Evolutionary conservation across 2,113 vertebrate genomes (phyloP).

Genomic region (Rhodinocichla rosea): DNA sequence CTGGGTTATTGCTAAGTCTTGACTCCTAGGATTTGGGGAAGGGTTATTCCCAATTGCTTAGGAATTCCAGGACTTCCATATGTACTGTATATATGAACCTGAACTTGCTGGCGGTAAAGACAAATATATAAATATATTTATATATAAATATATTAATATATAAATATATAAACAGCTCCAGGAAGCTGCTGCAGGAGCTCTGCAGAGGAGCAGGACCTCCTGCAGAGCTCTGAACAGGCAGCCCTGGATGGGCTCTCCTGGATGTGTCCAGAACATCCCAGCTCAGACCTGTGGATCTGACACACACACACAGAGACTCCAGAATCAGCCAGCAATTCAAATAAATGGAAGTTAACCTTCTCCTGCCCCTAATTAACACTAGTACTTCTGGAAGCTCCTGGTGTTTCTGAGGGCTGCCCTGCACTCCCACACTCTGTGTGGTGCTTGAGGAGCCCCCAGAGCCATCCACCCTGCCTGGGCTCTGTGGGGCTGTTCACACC

Average conservation of each 20-base stretch:
- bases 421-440: too few relatives aligned
- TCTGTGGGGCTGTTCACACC: too few relatives aligned
- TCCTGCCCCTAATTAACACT: not conserved
- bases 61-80: not conserved
- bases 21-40: not conserved
- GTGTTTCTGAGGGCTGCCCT: not conserved
- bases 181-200: not conserved
- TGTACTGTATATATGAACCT: fast-evolving
- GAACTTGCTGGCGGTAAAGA: too few relatives aligned
- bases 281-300: not conserved
- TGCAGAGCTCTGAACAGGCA: too few relatives aligned
- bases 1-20: not conserved
- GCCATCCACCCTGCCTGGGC: too few relatives aligned
- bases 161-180: too few relatives aligned
- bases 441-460: too few relatives aligned
- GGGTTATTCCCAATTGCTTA: not conserved
- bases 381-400: not conserved
- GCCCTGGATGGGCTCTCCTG: not conserved
- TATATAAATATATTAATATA: too few relatives aligned
- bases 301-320: not conserved
- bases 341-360: not conserved
- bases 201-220: too few relatives aligned
- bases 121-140: not conserved
- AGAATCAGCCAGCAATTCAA: not conserved
- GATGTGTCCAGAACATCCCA: not conserved